Evolutionary conservation across 2,113 vertebrate genomes (phyloP).

Genomic region (Lamprologus lemairii): DNA sequence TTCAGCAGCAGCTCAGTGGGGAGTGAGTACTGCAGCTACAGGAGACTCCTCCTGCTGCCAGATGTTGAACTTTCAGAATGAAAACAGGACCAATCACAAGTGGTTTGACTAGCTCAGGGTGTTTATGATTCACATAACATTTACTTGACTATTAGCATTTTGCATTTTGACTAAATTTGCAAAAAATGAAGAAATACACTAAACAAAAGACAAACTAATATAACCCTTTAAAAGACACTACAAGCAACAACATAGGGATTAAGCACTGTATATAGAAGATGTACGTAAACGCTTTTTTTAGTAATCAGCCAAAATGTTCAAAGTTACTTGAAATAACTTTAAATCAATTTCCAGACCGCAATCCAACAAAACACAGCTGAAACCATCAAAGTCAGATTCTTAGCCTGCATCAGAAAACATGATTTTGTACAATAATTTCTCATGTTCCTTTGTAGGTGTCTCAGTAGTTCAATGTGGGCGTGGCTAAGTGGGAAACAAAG

Average conservation of each 20-base stretch:
- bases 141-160: background rate
- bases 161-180: background rate
- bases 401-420: background rate
- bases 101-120: background rate
- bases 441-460: background rate
- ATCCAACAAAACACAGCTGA: background rate
- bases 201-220: background rate
- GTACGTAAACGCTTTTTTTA: background rate
- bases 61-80: background rate
- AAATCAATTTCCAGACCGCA: background rate
- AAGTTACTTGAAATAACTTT: background rate
- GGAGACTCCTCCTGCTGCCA: background rate
- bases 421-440: background rate
- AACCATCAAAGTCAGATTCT: background rate
- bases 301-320: background rate
- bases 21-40: background rate
- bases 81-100: background rate
- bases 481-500: background rate
- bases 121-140: background rate
- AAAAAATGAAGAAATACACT: background rate
- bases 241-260: background rate
- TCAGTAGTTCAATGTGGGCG: background rate
- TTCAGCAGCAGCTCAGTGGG: conserved; percentile 27
- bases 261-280: background rate
- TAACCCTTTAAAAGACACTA: background rate